Evolutionary conservation across 2,113 vertebrate species (phyloP).

Genomic region (Eudyptes chrysolophus): DNA sequence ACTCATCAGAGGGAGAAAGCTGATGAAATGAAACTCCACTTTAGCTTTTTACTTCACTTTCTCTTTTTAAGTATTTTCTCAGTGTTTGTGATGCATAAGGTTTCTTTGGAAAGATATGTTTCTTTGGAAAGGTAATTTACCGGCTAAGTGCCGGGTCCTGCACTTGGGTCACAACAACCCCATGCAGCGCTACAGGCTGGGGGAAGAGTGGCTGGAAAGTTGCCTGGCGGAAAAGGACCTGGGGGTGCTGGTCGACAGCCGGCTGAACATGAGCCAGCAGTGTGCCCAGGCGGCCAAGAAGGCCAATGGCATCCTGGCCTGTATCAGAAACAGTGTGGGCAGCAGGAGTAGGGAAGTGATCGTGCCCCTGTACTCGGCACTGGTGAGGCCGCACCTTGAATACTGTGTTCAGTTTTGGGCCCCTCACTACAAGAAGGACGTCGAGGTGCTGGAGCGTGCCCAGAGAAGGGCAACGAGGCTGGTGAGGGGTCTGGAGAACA

Average conservation of each 20-base stretch:
- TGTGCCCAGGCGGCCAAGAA: not conserved
- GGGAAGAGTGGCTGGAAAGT: not conserved
- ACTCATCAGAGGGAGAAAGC: not conserved
- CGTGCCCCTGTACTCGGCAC: too few relatives aligned
- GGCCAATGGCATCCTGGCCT: not conserved
- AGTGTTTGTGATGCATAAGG: not conserved
- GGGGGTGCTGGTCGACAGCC: not conserved
- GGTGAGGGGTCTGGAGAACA: too few relatives aligned
- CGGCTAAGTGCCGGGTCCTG: accelerated
- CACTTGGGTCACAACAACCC: not conserved
- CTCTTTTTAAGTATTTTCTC: not conserved
- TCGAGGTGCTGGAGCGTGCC: too few relatives aligned
- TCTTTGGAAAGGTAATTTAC: not conserved
- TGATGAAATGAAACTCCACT: not conserved
- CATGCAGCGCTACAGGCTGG: not conserved
- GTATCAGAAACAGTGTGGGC: not conserved
- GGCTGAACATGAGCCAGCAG: not conserved
- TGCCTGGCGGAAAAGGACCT: not conserved
- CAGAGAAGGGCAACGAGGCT: too few relatives aligned
- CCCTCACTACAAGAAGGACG: too few relatives aligned
- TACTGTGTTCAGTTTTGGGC: too few relatives aligned
- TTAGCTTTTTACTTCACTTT: not conserved
- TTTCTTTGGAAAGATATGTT: not conserved
- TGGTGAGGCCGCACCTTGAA: too few relatives aligned
- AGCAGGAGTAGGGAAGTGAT: not conserved